phyloP scores from a whole-genome alignment of 1,140 invertebrate genomes.

The Caenorhabditis inopinata region DNA sequence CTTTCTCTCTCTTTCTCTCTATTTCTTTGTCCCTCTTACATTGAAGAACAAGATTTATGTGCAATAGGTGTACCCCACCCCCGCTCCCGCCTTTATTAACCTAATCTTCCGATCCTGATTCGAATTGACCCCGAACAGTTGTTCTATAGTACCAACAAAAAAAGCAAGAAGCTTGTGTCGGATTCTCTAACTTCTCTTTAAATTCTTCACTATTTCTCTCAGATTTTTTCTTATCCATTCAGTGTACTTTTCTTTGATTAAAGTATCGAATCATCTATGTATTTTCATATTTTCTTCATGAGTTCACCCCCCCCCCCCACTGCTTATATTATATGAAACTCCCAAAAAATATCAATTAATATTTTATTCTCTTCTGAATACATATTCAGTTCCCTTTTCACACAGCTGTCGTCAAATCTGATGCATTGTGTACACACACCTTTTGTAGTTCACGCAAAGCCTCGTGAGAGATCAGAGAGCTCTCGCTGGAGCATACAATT shows the following conservation, averaged over 20 bases:
- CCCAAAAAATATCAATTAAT: background rate
- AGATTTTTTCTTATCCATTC: background rate
- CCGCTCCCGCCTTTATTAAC: too few species aligned
- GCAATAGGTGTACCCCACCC: background rate
- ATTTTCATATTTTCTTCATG: background rate
- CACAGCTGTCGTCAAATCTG: too few species aligned
- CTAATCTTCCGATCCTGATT: too few species aligned
- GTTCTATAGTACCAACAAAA: background rate
- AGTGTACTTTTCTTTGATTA: background rate
- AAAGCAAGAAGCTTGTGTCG: background rate
- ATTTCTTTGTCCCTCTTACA: too few species aligned
- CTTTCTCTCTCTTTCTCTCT: background rate
- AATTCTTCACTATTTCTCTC: too few species aligned
- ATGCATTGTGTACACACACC: too few species aligned
- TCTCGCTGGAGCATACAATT: too few species aligned
- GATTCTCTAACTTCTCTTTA: background rate
- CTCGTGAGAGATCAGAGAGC: too few species aligned
- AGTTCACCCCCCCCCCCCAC: too few species aligned
- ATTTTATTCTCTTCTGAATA: background rate
- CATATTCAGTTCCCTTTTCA: too few species aligned
- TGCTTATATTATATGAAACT: too few species aligned
- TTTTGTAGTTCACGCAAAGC: too few species aligned
- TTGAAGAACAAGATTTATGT: conserved; percentile 19
- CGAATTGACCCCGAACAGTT: conserved; percentile 26
- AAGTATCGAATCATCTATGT: background rate